phyloP scores from a whole-genome alignment of 1,140 invertebrate genomes.

The Cyphomyrmex costatus region DNA sequence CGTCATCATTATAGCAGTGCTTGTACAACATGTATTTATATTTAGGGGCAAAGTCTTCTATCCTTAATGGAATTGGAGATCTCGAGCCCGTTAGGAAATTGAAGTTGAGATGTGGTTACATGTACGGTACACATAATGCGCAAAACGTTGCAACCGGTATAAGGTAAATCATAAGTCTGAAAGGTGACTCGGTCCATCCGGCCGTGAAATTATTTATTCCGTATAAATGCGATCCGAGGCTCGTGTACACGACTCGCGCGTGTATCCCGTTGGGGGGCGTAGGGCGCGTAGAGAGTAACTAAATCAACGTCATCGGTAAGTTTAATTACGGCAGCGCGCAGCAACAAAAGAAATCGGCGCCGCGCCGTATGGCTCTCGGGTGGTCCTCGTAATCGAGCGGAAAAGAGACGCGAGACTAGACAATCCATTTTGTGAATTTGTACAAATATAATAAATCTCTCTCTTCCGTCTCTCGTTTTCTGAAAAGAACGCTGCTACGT shows the following conservation, averaged over 20 bases:
- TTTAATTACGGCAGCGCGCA: constrained; percentile 78
- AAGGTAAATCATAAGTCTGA: constrained; percentile 61
- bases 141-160: constrained; percentile 18
- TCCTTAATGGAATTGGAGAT: background rate
- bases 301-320: constrained; percentile 82
- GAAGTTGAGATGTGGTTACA: constrained; percentile 16
- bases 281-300: constrained; percentile 75
- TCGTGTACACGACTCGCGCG: constrained; percentile 33
- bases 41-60: background rate
- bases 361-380: constrained; percentile 77
- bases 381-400: constrained; percentile 71
- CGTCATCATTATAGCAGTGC: background rate
- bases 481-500: background rate
- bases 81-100: constrained; percentile 17
- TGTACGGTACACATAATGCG: constrained; percentile 29
- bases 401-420: constrained; percentile 28
- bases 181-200: constrained; percentile 59
- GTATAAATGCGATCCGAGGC: constrained; percentile 49
- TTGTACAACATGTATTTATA: background rate
- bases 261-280: constrained; percentile 52
- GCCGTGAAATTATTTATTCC: constrained; percentile 70
- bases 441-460: background rate
- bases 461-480: background rate
- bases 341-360: constrained; percentile 66
- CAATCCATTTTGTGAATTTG: constrained; percentile 15